Evolutionary conservation across 1,140 invertebrate species (phyloP).

Genomic region (Polyergus mexicanus): DNA sequence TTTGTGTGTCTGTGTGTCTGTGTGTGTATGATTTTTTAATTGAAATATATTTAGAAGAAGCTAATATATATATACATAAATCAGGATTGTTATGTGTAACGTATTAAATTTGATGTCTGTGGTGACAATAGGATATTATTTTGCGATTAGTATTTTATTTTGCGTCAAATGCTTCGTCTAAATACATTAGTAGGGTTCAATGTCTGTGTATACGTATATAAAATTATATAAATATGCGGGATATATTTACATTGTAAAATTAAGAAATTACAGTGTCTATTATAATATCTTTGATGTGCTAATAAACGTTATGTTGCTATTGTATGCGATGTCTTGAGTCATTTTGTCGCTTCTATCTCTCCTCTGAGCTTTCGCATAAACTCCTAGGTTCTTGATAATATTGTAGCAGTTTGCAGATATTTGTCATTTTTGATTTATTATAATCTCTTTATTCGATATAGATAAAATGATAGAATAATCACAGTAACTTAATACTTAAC

Average conservation of each 20-base stretch:
- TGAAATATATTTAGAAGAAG: conserved; percentile 21
- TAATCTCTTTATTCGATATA: conserved; percentile 24
- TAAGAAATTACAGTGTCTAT: conserved; percentile 82
- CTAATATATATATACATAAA: conserved; percentile 19
- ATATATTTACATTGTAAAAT: conserved; percentile 78
- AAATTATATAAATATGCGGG: conserved; percentile 71
- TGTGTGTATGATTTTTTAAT: conserved; percentile 7
- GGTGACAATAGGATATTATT: conserved; percentile 57
- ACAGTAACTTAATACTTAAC: background rate
- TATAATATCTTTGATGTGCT: conserved; percentile 82
- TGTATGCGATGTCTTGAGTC: conserved; percentile 85
- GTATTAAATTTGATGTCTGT: conserved; percentile 41
- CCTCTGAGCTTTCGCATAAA: conserved; percentile 72
- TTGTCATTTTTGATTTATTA: conserved; percentile 9
- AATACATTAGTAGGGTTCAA: conserved; percentile 69
- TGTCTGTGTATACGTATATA: conserved; percentile 69
- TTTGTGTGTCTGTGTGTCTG: background rate
- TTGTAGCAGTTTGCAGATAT: conserved; percentile 26
- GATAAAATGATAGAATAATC: conserved; percentile 5
- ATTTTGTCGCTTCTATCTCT: conserved; percentile 84
- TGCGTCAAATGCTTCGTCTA: conserved; percentile 73
- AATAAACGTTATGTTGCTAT: conserved; percentile 86
- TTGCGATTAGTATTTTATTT: conserved; percentile 68
- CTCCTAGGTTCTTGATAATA: conserved; percentile 52
- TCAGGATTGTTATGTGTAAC: conserved; percentile 45